A percentile compares a stretch with the other conserved stretches of the same genome.
Conservation (phyloP, 2,797 vertebrate genomes). For the Enoplosus armatus region DNA sequence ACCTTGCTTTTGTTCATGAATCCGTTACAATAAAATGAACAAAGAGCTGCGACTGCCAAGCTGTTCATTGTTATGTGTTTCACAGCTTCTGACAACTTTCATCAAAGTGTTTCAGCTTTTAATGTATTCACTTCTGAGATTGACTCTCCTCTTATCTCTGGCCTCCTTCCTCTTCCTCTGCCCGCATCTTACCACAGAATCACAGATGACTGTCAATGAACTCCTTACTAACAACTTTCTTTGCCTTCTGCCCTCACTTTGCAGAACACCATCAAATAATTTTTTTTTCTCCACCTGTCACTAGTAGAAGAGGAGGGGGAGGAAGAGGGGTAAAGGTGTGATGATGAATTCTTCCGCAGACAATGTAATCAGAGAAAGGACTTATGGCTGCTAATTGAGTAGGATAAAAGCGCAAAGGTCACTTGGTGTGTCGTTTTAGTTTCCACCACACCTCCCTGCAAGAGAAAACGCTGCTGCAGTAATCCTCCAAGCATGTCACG, state of each 20-base stretch:
- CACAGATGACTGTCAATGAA: slow-evolving; percentile 69
- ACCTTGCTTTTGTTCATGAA: slow-evolving; percentile 50
- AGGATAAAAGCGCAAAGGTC: slow-evolving; percentile 40
- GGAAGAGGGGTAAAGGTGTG: slow-evolving; percentile 38
- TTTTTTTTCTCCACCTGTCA: slow-evolving; percentile 21
- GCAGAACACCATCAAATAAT: slow-evolving; percentile 23
- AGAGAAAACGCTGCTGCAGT: slow-evolving; percentile 9
- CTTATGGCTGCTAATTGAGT: slow-evolving; percentile 47
- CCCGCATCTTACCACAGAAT: slow-evolving; percentile 59
- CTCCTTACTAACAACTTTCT: slow-evolving; percentile 50
- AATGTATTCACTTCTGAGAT: slow-evolving; percentile 71
- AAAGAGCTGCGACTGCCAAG: slow-evolving; percentile 41
- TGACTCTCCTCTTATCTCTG: slow-evolving; percentile 65
- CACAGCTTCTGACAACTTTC: slow-evolving; percentile 65
- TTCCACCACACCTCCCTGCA: background rate
- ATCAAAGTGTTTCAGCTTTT: slow-evolving; percentile 63
- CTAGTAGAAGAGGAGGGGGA: background rate
- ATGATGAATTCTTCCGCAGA: slow-evolving; percentile 45
- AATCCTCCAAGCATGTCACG: slow-evolving; percentile 48
- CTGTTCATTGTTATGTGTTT: slow-evolving; percentile 63
- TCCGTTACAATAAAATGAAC: slow-evolving; percentile 45
- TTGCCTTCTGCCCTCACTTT: slow-evolving; percentile 50
- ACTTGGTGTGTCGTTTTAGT: slow-evolving; percentile 13
- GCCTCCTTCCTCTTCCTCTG: slow-evolving; percentile 49
- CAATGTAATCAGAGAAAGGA: slow-evolving; percentile 55